phyloP scores from a whole-genome alignment of 2,888 invertebrate species.

The Volucella inflata region DNA sequence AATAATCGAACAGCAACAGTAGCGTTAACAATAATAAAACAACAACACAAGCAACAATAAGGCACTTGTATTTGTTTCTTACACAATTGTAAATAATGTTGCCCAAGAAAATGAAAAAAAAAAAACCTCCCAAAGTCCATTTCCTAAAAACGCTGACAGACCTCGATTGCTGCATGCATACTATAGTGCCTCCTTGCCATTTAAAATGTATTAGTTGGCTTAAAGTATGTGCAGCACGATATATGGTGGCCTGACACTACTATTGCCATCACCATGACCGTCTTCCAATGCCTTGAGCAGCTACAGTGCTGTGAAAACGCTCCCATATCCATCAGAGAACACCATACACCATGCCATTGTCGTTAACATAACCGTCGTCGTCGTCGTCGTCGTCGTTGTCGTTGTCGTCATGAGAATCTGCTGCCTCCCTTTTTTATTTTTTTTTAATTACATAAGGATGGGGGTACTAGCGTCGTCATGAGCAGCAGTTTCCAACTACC shows the following conservation, averaged over 20 bases:
- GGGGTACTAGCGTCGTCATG: conserved; percentile 56
- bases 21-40: conserved; percentile 23
- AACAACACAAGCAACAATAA: conserved; percentile 15
- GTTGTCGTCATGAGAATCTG: conserved; percentile 56
- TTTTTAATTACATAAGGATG: conserved; percentile 74
- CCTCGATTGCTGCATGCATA: conserved; percentile 48
- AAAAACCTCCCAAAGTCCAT: conserved; percentile 52
- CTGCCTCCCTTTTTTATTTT: conserved; percentile 32
- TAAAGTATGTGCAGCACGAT: conserved; percentile 56
- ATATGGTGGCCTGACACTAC: conserved; percentile 22
- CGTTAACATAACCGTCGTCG: conserved; percentile 5
- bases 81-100: conserved; percentile 50
- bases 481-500: conserved; percentile 62
- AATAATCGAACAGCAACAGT: conserved; percentile 46
- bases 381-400: conserved; percentile 29
- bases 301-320: conserved; percentile 47
- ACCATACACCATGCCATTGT: conserved; percentile 53
- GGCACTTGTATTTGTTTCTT: conserved; percentile 48
- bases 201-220: conserved; percentile 64
- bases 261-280: conserved; percentile 44
- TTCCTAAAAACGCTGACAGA: conserved; percentile 64
- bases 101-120: conserved; percentile 36
- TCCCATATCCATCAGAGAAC: conserved; percentile 68
- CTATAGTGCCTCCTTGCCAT: conserved; percentile 39
- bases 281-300: conserved; percentile 49